Base-by-base conservation (phyloP, 2,888 invertebrate species). In the Panopea generosa region DNA sequence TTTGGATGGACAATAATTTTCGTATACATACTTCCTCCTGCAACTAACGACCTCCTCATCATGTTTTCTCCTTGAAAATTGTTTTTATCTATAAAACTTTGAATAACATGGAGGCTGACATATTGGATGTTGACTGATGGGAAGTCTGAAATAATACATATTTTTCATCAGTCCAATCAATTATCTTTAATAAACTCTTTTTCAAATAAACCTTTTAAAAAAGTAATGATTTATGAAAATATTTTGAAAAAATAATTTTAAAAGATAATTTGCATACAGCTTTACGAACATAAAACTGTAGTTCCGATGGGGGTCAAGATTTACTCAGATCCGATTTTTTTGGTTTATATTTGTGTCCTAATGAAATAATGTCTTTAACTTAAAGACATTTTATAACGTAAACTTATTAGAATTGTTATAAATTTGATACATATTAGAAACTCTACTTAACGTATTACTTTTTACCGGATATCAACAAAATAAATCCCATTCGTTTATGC, bases 231-330 rank as follows among this genome's bases (percentile, higher is more conserved):
- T 60, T 27, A 6, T 45, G 16, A n/a, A n/a, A n/a, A 9, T 16
- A 18, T 3, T 9, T 20, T 18, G 6, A 22, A 43, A 43, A 45
- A 74, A 52, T 53, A 71, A 14, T 6, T 40, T 43, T 16, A 24
- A 27, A 40, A 40, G 40, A n/a, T 65, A 65, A 67, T 70, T 75
- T 70, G 70, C 75, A 75, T 70, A 75, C 75, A 75, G 75, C 62
- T 70, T 75, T 59, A 50, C 18, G 26, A 9, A 57, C 26, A 57
- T 55, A 40, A 50, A 57, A 27, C 45, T 66, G 24, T 22, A 1
- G 40, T 27, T n/a, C 20, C 27, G 55, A 22, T 22, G 57, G 57
- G 33, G 33, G 11, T 33, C 4, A 33, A 7, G 6, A 7, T 33
- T 33, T 33, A 4, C 33, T 33, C 11, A 33, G 11, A 33, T 33